Base-by-base conservation (phyloP, 2,797 vertebrate genomes). In the Decapterus maruadsi region DNA sequence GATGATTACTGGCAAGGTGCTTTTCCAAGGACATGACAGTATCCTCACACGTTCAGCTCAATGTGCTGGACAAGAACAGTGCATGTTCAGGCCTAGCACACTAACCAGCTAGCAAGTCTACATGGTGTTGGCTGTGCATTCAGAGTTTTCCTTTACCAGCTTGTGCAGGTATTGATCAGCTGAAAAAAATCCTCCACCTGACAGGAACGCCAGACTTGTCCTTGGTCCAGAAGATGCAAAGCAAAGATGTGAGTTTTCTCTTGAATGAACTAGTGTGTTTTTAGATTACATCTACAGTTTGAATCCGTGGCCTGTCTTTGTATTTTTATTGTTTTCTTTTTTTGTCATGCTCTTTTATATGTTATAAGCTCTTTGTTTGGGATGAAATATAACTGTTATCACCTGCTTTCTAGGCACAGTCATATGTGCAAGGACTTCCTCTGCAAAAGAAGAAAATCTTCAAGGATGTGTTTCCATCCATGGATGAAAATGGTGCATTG, bases 181-280 rank as follows among this genome's bases (percentile, higher is more conserved):
- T 96, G 68, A 95, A 94, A 75, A 95, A 93, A 89, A 96, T 96
- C 84, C 92, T 96, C 31, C 83, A 55, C 34, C 62, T 96, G 62
- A 96, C 94, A 43, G 95, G 96, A 81, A 95, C 93, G 3, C 96
- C 96, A 2, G 89, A 89, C 57, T 68, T 85, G 13, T 87, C 89
- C 4, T 88, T 96, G 75, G 90, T 96, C 53, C 84, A 91, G 89
- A 96, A 94, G 87, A 96, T 96, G 96, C 95, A 96, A 88, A 96
- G 95, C 81, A 94, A 94, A 93, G 95, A 96, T 77, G 96, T 96
- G 89, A 46, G 92, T 69, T 84, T n/a, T n/a, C n/a, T n/a, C n/a
- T n/a, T n/a, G n/a, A n/a, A n/a, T n/a, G n/a, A n/a, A n/a, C n/a
- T n/a, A n/a, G 96, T 96, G 89, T 45, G 92, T 69, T 84, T 58